Evolutionary conservation across 2,888 invertebrate species (phyloP).

Genomic region (Cloeon dipterum): DNA sequence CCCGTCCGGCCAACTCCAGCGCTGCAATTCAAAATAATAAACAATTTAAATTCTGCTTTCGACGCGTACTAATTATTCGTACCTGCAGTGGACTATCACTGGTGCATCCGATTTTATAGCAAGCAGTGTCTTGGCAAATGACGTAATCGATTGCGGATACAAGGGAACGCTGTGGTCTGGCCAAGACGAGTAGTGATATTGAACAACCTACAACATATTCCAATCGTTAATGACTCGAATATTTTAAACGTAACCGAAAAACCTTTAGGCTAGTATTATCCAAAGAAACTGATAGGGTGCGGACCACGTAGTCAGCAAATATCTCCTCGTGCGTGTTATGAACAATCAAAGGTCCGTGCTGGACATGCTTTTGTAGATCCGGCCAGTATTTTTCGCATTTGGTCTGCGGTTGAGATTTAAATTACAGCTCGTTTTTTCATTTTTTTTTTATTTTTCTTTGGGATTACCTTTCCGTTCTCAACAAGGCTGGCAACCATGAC

Average conservation of each 20-base stretch:
- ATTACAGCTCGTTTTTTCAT: background rate
- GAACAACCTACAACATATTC: conserved; percentile 16
- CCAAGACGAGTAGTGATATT: conserved; percentile 26
- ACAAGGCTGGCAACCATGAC: conserved; percentile 24
- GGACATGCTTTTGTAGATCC: conserved; percentile 17
- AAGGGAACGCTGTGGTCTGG: conserved; percentile 26
- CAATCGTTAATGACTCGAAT: no score
- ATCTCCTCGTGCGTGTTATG: conserved; percentile 14
- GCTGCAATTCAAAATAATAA: conserved; percentile 14
- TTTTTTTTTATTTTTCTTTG: background rate
- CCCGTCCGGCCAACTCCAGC: conserved; percentile 37
- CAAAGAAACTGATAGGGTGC: no score
- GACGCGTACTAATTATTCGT: no score
- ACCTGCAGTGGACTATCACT: conserved; percentile 29
- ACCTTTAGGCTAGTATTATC: no score
- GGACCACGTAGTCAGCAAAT: conserved; percentile 17
- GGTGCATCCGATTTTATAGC: conserved; percentile 13
- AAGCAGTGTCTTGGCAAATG: conserved; percentile 16
- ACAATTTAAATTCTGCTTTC: no score
- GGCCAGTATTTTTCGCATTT: conserved; percentile 29
- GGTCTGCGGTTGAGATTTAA: conserved; percentile 14
- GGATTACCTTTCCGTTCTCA: conserved; percentile 21
- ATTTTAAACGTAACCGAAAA: no score
- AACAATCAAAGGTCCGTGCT: conserved; percentile 16
- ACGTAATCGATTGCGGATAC: conserved; percentile 17